Conservation (phyloP, 2,113 vertebrate genomes). For the Glareola pratincola region DNA sequence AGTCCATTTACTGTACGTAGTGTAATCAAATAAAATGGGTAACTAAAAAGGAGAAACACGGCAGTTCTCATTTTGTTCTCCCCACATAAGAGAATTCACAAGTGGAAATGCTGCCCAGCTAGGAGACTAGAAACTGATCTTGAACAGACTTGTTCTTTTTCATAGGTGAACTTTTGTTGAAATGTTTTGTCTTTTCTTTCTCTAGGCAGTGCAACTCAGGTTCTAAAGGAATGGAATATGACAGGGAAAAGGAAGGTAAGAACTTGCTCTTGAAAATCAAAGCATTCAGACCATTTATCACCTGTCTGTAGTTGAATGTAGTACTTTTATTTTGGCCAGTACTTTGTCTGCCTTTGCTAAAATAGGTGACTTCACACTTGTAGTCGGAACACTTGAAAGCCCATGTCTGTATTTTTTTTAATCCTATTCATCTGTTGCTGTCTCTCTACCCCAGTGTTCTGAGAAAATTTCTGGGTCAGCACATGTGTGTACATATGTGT, state of each 20-base stretch:
- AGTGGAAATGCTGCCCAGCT: neutral
- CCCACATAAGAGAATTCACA: neutral
- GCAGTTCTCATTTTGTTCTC: neutral
- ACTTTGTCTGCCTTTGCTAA: neutral
- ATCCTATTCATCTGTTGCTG: neutral
- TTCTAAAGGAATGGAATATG: conserved; percentile 83
- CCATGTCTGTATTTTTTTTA: neutral
- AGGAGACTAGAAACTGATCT: neutral
- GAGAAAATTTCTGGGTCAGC: neutral
- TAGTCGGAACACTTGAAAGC: neutral
- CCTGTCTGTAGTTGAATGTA: neutral
- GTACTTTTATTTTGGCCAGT: neutral
- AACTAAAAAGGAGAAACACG: neutral
- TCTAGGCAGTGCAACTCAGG: conserved; percentile 76
- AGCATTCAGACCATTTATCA: neutral
- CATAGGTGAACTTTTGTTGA: neutral
- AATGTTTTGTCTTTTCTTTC: conserved; percentile 49
- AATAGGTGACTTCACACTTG: neutral
- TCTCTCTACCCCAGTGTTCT: neutral
- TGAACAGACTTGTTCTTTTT: neutral
- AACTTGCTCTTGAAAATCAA: neutral
- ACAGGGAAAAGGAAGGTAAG: conserved; percentile 83
- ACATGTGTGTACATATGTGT: rapidly evolving
- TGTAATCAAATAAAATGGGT: neutral
- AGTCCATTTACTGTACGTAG: neutral